A percentile compares a stretch with the other conserved stretches of the same genome.
Evolutionary conservation across 30 jellyfish, hydroid and myxozoan species (phyloP).

Genomic region (Hydractinia symbiolongicarpus): DNA sequence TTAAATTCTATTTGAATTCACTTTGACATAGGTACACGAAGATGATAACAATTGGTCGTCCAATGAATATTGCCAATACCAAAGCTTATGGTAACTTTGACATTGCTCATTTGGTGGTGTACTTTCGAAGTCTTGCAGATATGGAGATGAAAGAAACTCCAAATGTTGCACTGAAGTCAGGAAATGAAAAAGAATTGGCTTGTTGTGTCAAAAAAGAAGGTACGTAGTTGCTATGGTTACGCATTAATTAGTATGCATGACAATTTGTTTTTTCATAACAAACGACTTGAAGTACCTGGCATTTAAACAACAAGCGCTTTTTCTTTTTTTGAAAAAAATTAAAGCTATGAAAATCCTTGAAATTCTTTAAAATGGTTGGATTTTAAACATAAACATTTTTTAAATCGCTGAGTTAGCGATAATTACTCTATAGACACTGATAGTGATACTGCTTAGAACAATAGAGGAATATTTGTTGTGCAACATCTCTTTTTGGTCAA

Average conservation of each 20-base stretch:
- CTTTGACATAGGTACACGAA: constrained; percentile 20
- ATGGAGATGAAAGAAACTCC: constrained; percentile 19
- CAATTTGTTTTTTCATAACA: neutral
- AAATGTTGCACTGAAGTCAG: neutral
- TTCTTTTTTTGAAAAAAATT: no score
- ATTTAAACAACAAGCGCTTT: no score
- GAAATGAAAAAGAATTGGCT: neutral
- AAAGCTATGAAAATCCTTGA: no score
- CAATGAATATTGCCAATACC: constrained; percentile 35
- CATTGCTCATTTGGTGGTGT: constrained; percentile 66
- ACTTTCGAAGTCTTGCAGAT: constrained; percentile 33
- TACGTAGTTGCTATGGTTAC: neutral
- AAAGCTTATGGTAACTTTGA: constrained; percentile 63
- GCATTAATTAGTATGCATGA: neutral
- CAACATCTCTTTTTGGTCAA: no score
- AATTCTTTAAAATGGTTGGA: no score
- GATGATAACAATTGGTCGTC: constrained; percentile 78
- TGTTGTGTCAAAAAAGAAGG: constrained; percentile 42
- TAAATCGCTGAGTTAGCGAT: no score
- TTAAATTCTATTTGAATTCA: no score
- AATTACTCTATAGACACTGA: no score
- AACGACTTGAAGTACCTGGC: no score
- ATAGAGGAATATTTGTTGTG: no score
- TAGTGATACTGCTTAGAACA: no score
- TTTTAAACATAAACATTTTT: no score